Conservation (phyloP, 2,888 invertebrate genomes). For the Strigamia maritima region DNA sequence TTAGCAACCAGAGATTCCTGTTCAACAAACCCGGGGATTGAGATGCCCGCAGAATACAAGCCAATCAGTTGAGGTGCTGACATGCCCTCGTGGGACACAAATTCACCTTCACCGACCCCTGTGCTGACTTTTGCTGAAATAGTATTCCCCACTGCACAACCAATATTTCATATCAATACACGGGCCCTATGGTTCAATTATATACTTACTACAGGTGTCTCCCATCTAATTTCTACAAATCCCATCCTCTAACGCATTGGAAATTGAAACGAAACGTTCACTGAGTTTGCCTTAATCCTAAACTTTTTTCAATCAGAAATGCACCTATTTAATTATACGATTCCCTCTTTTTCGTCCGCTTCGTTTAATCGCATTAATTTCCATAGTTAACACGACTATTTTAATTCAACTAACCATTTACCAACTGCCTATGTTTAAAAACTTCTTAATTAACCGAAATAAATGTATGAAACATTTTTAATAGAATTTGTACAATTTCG, state of each 20-base stretch:
- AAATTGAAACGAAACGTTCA: slow-evolving; percentile 13
- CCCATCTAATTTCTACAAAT: not conserved
- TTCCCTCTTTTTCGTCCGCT: not conserved
- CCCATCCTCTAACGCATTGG: not conserved
- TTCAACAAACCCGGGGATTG: slow-evolving; percentile 29
- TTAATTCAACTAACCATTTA: not conserved
- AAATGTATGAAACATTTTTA: too few relatives aligned
- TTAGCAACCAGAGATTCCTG: slow-evolving; percentile 29
- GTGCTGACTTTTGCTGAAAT: slow-evolving; percentile 27
- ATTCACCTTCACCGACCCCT: not conserved
- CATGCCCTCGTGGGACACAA: slow-evolving; percentile 26
- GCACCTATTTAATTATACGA: slow-evolving; percentile 9
- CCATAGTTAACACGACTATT: not conserved
- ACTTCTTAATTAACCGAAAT: not conserved
- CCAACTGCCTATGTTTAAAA: not conserved
- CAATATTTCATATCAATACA: slow-evolving; percentile 2
- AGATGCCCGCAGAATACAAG: slow-evolving; percentile 29
- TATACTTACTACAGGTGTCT: not conserved
- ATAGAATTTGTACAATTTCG: too few relatives aligned
- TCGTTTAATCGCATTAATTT: slow-evolving; percentile 22
- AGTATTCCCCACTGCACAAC: not conserved
- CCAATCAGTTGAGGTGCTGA: slow-evolving; percentile 29
- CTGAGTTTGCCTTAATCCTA: not conserved
- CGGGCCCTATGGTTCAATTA: not conserved
- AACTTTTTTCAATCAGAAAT: slow-evolving; percentile 29